Evolutionary conservation across 2,888 invertebrate genomes (phyloP).

Genomic region (Diarsia mendica): DNA sequence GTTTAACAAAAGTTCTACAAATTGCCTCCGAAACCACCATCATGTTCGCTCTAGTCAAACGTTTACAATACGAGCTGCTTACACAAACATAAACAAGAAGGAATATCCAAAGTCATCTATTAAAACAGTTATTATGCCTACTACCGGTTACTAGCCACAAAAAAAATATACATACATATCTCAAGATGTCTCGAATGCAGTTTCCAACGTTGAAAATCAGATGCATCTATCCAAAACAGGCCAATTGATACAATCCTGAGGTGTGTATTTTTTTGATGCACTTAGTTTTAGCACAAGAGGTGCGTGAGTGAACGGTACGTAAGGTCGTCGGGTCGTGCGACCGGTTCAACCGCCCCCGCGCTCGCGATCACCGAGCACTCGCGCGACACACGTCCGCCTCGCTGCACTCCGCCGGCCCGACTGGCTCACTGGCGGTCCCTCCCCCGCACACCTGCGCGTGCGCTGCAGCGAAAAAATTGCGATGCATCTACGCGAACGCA

Average conservation of each 20-base stretch:
- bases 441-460: conserved; percentile 65
- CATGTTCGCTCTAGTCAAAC: conserved; percentile 15
- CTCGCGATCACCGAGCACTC: conserved; percentile 74
- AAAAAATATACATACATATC: conserved; percentile 74
- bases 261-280: conserved; percentile 77
- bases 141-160: conserved; percentile 50
- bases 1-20: conserved; percentile 30
- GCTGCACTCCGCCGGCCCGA: conserved; percentile 66
- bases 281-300: conserved; percentile 81
- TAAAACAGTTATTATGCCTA: conserved; percentile 46
- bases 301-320: conserved; percentile 89
- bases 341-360: conserved; percentile 86
- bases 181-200: conserved; percentile 67
- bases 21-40: conserved; percentile 3
- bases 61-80: background rate
- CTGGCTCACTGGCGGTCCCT: conserved; percentile 51
- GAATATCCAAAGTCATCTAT: conserved; percentile 44
- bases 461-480: conserved; percentile 67
- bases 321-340: conserved; percentile 90
- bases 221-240: conserved; percentile 72
- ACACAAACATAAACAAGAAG: conserved; percentile 13
- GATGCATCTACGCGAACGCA: conserved; percentile 66
- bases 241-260: conserved; percentile 67
- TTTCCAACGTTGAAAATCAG: conserved; percentile 65
- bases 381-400: conserved; percentile 66